Percentiles rank a stretch among this genome's conserved stretches.
Conservation (phyloP, 2,797 vertebrate species). For the Thunnus albacares region DNA sequence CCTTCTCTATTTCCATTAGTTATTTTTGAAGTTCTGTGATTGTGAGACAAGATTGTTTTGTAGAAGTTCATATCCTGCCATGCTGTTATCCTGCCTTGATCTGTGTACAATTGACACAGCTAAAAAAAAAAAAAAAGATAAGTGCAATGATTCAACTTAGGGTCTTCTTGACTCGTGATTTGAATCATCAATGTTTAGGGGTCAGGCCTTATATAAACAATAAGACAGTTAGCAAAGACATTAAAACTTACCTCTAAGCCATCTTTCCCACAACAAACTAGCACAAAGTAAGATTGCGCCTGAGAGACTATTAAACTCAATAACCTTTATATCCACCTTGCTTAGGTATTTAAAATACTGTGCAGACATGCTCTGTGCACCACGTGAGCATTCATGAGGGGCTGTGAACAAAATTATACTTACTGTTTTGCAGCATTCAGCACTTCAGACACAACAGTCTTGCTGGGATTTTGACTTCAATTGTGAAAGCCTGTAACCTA, state of each 20-base stretch:
- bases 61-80: not conserved
- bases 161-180: not conserved
- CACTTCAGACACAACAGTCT: slow-evolving; percentile 35
- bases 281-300: slow-evolving; percentile 2
- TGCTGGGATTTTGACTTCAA: slow-evolving; percentile 14
- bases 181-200: not conserved
- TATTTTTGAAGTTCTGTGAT: not conserved
- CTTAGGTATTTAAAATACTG: slow-evolving; percentile 15
- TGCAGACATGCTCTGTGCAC: slow-evolving; percentile 24
- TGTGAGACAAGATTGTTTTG: not conserved
- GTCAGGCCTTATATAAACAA: too few relatives aligned
- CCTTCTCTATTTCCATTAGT: not conserved
- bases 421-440: slow-evolving; percentile 48
- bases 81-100: not conserved
- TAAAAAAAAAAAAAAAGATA: too few relatives aligned
- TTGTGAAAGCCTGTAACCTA: slow-evolving; percentile 11
- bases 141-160: too few relatives aligned
- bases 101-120: not conserved
- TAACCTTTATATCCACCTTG: slow-evolving; percentile 6
- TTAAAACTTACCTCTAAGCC: slow-evolving; percentile 68
- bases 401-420: slow-evolving; percentile 57
- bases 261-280: slow-evolving; percentile 28
- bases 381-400: not conserved
- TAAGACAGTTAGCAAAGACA: slow-evolving; percentile 26
- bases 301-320: slow-evolving; percentile 20